Conservation (phyloP, 2,888 invertebrate species). For the Yponomeuta evonymella region DNA sequence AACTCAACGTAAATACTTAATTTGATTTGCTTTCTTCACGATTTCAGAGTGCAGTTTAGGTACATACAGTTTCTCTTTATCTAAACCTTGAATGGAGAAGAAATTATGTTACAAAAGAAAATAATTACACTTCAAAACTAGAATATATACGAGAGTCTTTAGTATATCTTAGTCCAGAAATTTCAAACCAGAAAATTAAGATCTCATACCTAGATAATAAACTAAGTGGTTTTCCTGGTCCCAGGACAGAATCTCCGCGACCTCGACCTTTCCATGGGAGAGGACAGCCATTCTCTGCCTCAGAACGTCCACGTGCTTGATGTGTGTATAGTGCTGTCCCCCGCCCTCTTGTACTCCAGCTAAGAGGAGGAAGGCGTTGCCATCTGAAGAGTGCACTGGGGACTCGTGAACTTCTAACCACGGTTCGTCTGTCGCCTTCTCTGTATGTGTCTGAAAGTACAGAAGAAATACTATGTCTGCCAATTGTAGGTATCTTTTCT, state of each 20-base stretch:
- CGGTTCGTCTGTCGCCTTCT: slow-evolving; percentile 87
- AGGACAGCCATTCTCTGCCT: slow-evolving; percentile 89
- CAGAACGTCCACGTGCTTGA: slow-evolving; percentile 89
- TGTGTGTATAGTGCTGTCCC: slow-evolving; percentile 90
- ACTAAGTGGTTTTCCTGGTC: slow-evolving; percentile 89
- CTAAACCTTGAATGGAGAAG: slow-evolving; percentile 60
- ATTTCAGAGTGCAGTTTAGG: slow-evolving; percentile 61
- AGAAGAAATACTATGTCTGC: slow-evolving; percentile 19
- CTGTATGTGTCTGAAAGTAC: slow-evolving; percentile 82
- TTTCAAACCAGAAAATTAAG: not conserved
- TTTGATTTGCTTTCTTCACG: slow-evolving; percentile 62
- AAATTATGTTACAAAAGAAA: slow-evolving; percentile 16
- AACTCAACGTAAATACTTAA: slow-evolving; percentile 48
- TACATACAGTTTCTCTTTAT: slow-evolving; percentile 49
- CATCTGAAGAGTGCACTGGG: slow-evolving; percentile 89
- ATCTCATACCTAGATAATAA: slow-evolving; percentile 78
- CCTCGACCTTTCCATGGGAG: slow-evolving; percentile 91
- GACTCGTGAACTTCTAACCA: slow-evolving; percentile 91
- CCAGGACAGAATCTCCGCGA: slow-evolving; percentile 88
- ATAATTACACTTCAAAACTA: slow-evolving; percentile 15
- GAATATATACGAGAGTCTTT: not conserved
- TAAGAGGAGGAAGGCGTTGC: slow-evolving; percentile 87
- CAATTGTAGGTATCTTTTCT: too few relatives aligned
- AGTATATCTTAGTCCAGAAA: not conserved
- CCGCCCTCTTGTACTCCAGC: slow-evolving; percentile 90